A percentile compares a stretch with the other conserved stretches of the same genome.
These are phyloP conservation scores for Drosophila asahinai DNA, from an alignment of 1,140 invertebrate genomes.

Conservation along the genomic window DNA sequence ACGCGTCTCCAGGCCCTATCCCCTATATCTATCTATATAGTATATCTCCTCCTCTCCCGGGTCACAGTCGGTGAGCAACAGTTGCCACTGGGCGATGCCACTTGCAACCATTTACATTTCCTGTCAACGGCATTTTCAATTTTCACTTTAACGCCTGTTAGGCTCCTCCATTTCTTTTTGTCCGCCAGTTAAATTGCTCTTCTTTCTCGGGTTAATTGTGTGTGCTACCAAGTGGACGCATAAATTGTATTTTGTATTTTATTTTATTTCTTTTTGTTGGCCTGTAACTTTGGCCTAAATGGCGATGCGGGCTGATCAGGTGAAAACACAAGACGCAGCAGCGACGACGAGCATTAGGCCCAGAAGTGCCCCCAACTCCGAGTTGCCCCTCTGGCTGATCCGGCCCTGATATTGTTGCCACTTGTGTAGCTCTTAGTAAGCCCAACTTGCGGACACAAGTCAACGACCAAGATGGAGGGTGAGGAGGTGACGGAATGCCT, in stretches of 20 bases:
- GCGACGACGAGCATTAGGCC: conserved; percentile 27
- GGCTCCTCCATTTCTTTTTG: conserved; percentile 59
- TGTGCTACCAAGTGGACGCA: conserved; percentile 71
- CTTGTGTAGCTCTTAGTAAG: conserved; percentile 45
- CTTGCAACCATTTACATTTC: conserved; percentile 63
- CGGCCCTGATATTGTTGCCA: conserved; percentile 60
- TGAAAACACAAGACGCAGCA: conserved; percentile 63
- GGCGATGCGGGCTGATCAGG: conserved; percentile 78
- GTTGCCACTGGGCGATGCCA: conserved; percentile 35
- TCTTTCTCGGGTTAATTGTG: conserved; percentile 62
- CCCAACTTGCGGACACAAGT: conserved; percentile 23
- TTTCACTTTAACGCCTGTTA: conserved; percentile 80
- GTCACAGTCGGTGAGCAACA: conserved; percentile 74
- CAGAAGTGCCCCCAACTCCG: conserved; percentile 7
- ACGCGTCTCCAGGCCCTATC: conserved; percentile 75
- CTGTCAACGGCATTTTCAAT: conserved; percentile 70
- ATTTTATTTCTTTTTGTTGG: conserved; percentile 43
- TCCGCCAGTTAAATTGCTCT: conserved; percentile 30
- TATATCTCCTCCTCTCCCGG: conserved; percentile 35
- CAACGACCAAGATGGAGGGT: background rate
- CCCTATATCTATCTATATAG: conserved; percentile 55
- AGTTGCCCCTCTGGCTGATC: conserved; percentile 15
- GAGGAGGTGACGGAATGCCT: background rate
- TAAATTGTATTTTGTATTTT: conserved; percentile 75
- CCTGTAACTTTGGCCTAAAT: conserved; percentile 71